A percentile compares a stretch with the other conserved stretches of the same genome.
These are phyloP conservation scores for Carcharodon carcharias DNA, from an alignment of 2,797 vertebrate species.

Conservation along the genomic window DNA sequence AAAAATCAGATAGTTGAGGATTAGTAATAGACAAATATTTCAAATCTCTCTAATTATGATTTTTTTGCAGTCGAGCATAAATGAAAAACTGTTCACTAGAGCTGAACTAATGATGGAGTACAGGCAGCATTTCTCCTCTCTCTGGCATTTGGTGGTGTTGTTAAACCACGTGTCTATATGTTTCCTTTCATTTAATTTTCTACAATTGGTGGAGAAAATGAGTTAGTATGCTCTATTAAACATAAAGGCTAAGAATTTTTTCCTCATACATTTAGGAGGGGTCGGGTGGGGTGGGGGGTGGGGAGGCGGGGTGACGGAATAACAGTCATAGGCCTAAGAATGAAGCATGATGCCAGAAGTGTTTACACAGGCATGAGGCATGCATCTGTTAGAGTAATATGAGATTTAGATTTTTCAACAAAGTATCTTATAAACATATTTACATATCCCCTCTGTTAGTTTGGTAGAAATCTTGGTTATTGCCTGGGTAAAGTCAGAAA, in stretches of 20 bases:
- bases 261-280: neutral
- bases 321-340: neutral
- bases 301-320: too few species aligned
- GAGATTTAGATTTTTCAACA: neutral
- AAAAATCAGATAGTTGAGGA: neutral
- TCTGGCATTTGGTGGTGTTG: neutral
- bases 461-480: neutral
- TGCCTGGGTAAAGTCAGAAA: neutral
- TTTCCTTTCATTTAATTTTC: neutral
- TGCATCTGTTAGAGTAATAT: neutral
- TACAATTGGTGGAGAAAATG: neutral
- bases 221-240: neutral
- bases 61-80: neutral
- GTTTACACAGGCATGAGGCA: neutral
- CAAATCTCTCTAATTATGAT: neutral
- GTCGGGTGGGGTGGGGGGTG: too few species aligned
- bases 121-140: neutral
- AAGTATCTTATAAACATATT: neutral
- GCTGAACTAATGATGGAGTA: neutral
- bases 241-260: neutral
- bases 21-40: neutral
- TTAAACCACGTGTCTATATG: neutral
- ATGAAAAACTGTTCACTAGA: slow-evolving; percentile 8
- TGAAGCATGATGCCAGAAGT: neutral
- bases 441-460: neutral